Percentiles rank a stretch among this genome's conserved stretches.
phyloP scores from a whole-genome alignment of 2,888 invertebrate genomes.

The Lycaena phlaeas region DNA sequence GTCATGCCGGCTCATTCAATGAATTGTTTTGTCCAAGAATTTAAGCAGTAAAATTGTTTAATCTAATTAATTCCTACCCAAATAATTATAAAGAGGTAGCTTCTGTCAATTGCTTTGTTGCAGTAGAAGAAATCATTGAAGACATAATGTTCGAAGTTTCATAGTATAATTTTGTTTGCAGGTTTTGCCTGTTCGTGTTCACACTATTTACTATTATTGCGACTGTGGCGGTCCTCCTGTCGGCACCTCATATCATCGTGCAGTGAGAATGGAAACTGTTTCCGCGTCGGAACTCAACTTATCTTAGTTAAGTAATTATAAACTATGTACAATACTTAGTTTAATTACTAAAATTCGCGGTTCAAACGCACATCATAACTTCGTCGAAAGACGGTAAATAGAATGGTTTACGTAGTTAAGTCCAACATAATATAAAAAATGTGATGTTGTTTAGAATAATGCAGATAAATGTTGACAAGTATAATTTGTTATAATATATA shows the following conservation, averaged over 20 bases:
- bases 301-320: constrained; percentile 41
- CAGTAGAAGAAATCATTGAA: no score
- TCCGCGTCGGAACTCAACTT: constrained; percentile 40
- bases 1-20: no score
- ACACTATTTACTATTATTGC: constrained; percentile 94
- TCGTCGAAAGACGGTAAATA: constrained; percentile 60
- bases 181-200: constrained; percentile 96
- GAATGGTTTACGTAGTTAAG: constrained; percentile 46
- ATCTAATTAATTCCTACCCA: no score
- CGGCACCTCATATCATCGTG: constrained; percentile 96
- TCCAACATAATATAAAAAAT: constrained; percentile 57
- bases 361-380: constrained; percentile 64
- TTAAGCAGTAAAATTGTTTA: no score
- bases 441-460: constrained; percentile 66
- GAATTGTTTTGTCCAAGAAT: no score
- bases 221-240: constrained; percentile 91
- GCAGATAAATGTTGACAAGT: constrained; percentile 55
- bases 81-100: no score
- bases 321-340: constrained; percentile 29
- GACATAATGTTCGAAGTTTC: no score
- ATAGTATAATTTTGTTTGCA: constrained; percentile 47
- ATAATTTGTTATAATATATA: constrained; percentile 57
- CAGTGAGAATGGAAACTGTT: constrained; percentile 78
- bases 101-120: no score
- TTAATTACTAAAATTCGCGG: constrained; percentile 39